Evolutionary conservation across 1,140 invertebrate species (phyloP).

Genomic region (Drepana arcuata): DNA sequence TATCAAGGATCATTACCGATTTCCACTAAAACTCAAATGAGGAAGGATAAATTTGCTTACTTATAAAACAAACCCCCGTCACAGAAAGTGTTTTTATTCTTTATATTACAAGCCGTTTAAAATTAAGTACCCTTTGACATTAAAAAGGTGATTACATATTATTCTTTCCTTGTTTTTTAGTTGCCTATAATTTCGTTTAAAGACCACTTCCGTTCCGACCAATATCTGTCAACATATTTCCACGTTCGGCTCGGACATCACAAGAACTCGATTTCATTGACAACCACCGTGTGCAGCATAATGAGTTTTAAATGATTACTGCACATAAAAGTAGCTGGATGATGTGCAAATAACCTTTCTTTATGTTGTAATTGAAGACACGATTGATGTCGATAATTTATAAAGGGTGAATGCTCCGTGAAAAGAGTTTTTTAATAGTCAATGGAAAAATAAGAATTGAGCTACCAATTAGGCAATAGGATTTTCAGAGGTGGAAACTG

Average conservation of each 20-base stretch:
- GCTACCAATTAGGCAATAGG: too few species aligned
- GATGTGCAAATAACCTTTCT: slow-evolving; percentile 55
- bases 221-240: slow-evolving; percentile 70
- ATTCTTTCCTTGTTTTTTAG: slow-evolving; percentile 62
- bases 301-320: slow-evolving; percentile 69
- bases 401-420: too few species aligned
- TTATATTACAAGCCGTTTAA: slow-evolving; percentile 30
- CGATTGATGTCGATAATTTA: slow-evolving; percentile 7
- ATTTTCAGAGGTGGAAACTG: too few species aligned
- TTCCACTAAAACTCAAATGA: too few species aligned
- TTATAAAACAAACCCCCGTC: too few species aligned
- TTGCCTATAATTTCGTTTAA: slow-evolving; percentile 63
- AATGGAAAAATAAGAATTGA: too few species aligned
- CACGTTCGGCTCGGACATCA: slow-evolving; percentile 60
- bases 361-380: slow-evolving; percentile 44
- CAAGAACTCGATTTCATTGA: slow-evolving; percentile 69
- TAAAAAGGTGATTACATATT: slow-evolving; percentile 49
- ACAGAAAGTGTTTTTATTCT: slow-evolving; percentile 4
- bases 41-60: too few species aligned
- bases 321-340: slow-evolving; percentile 55
- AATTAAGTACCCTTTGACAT: slow-evolving; percentile 50
- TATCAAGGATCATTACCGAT: too few species aligned
- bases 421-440: too few species aligned
- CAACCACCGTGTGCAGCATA: slow-evolving; percentile 54
- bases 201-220: slow-evolving; percentile 63